Evolutionary conservation across 2,797 vertebrate genomes (phyloP), one percentile per base, ranked within the genome.

Genomic region (Arrhamphus sclerolepis): DNA sequence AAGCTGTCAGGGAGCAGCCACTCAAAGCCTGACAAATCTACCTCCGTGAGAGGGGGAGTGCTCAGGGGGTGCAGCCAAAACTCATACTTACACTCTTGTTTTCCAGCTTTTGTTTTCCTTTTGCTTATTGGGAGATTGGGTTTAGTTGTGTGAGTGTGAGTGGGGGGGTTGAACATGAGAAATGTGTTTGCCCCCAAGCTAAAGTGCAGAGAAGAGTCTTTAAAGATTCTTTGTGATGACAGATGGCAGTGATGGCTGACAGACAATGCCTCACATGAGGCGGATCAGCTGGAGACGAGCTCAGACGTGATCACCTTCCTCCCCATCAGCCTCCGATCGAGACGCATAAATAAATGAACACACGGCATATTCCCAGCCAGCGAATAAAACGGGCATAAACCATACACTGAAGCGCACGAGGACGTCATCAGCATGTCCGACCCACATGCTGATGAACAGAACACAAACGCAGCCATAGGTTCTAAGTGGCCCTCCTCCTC

Each of bases 1-100:
- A 80, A 84, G 83, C 84, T 84, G 87, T 88, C 81, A 86, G 66
- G 63, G 65, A 87, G 72, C 80, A 72, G 78, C 64, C 70, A 68
- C 62, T 59, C 78, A 83, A 79, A 84, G 83, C 83, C 80, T 89
- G 88, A 87, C 84, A 83, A 85, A 86, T 86, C 83, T 85, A 80
- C 78, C 73, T 85, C 71, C 6, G 52, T 66, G 63, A 83, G 75
- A 80, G 72, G 50, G 66, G 50, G 64, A 80, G 74, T 46, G 63
- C 75, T 85, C 75, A 66, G 60, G 78, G 65, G 70, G 58, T 54
- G 40, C 68, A 82, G 85, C 85, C 87, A 85, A 75, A 84, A 85
- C 86, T 66, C 70, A 84, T 77, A 71, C 82, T 72, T 76, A 81
- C 79, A 67, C 77, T 70, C 81, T 81, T 72, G 72, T 85, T 86